Percentiles rank a stretch among this genome's conserved stretches.
phyloP scores from a whole-genome alignment of 2,888 invertebrate genomes.

The Drosophila robusta region DNA sequence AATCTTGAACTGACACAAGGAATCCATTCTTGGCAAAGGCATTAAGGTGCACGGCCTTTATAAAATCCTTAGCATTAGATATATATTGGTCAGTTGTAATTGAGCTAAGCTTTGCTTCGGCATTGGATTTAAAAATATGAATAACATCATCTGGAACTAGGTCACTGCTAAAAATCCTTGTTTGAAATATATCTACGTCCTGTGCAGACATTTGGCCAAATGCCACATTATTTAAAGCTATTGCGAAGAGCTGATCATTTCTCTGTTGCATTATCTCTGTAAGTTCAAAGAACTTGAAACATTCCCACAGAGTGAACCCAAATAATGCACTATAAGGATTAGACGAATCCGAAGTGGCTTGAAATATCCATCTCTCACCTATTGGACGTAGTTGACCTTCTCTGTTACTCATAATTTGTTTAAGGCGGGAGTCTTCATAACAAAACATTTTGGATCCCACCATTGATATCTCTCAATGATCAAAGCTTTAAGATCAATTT shows the following conservation, averaged over 20 bases:
- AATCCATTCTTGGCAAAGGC: not conserved
- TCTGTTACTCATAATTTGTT: constrained; percentile 10
- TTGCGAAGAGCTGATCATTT: constrained; percentile 4
- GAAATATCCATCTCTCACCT: constrained; percentile 20
- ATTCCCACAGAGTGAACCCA: constrained; percentile 14
- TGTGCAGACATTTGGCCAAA: not conserved
- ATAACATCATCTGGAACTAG: not conserved
- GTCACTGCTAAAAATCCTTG: not conserved
- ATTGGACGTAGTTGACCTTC: constrained; percentile 17
- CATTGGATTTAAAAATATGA: not conserved
- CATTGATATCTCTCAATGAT: constrained; percentile 26
- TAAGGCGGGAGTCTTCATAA: constrained; percentile 10
- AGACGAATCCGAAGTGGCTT: constrained; percentile 9
- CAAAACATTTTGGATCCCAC: constrained; percentile 17
- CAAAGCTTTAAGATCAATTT: constrained; percentile 18
- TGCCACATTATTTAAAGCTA: constrained; percentile 22
- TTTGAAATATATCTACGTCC: not conserved
- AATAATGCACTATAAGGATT: constrained; percentile 19
- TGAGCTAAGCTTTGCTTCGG: not conserved
- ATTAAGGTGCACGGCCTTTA: too few relatives aligned
- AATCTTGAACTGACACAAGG: not conserved
- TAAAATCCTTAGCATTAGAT: not conserved
- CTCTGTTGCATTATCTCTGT: constrained; percentile 7
- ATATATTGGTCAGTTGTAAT: not conserved
- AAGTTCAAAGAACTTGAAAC: constrained; percentile 22